phyloP scores from a whole-genome alignment of 2,113 vertebrate genomes.

The Lepisosteus oculatus region DNA sequence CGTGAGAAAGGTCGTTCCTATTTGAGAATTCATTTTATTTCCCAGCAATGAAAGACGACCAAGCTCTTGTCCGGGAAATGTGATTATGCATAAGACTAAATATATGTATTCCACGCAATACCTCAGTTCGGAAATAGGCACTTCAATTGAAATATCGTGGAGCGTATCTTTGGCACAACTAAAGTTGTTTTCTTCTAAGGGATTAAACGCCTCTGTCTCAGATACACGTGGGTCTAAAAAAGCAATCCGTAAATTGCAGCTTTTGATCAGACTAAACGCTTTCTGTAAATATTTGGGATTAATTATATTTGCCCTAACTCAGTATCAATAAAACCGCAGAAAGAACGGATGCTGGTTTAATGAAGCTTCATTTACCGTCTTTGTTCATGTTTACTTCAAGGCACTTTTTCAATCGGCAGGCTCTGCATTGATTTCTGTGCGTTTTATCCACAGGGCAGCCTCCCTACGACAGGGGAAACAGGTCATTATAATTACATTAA shows the following conservation, averaged over 20 bases:
- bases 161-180: too few relatives aligned
- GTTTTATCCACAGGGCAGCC: conserved; percentile 98
- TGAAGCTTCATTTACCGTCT: conserved; percentile 79
- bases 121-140: too few relatives aligned
- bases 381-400: conserved; percentile 99
- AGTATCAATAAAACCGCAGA: too few relatives aligned
- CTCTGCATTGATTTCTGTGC: conserved; percentile 96
- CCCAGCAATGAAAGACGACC: background rate
- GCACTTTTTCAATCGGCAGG: conserved; percentile 97
- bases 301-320: too few relatives aligned
- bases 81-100: background rate
- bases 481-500: conserved; percentile 3
- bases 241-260: too few relatives aligned
- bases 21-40: background rate
- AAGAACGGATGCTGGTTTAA: conserved; percentile 25
- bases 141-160: too few relatives aligned
- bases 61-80: too few relatives aligned
- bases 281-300: too few relatives aligned
- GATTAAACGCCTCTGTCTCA: too few relatives aligned
- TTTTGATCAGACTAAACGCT: too few relatives aligned
- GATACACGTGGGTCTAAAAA: too few relatives aligned
- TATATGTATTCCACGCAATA: background rate
- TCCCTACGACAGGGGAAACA: conserved; percentile 63
- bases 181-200: too few relatives aligned
- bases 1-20: background rate